Evolutionary conservation across 1,140 invertebrate species (phyloP).

Genomic region (Vollenhovia emeryi): DNA sequence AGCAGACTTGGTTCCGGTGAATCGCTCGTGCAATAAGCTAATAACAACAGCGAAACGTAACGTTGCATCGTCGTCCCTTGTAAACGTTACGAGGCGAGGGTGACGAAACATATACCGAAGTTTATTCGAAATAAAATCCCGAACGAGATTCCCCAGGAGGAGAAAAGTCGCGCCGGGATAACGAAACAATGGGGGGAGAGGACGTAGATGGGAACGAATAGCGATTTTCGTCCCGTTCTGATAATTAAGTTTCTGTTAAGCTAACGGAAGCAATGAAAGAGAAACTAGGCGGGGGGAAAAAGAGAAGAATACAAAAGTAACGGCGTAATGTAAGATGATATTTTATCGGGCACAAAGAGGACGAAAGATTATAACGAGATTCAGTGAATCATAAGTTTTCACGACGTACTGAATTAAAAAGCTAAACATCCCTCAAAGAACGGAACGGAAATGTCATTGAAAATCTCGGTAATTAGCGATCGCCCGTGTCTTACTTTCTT

Average conservation of each 20-base stretch:
- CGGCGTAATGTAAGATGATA: conserved; percentile 1
- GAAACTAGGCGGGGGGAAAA: not conserved
- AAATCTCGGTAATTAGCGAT: not conserved
- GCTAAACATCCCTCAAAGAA: not conserved
- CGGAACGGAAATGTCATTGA: not conserved
- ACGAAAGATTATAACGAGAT: conserved; percentile 8
- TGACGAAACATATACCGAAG: not conserved
- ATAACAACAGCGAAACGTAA: conserved; percentile 16
- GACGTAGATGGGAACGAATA: not conserved
- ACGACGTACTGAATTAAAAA: not conserved
- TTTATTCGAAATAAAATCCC: not conserved
- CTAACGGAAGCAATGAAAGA: not conserved
- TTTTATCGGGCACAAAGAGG: not conserved
- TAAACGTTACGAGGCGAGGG: not conserved
- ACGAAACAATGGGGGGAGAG: not conserved
- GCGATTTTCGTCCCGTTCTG: not conserved
- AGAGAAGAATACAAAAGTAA: not conserved
- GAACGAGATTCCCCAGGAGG: not conserved
- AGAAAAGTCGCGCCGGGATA: not conserved
- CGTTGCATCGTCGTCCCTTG: not conserved
- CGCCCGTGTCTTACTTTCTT: conserved; percentile 89
- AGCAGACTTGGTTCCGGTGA: conserved; percentile 75
- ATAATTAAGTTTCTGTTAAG: conserved; percentile 17
- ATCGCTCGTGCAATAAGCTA: conserved; percentile 83
- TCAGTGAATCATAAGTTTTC: not conserved